Conservation (phyloP, 2,797 vertebrate genomes). For the Hirundo rustica region DNA sequence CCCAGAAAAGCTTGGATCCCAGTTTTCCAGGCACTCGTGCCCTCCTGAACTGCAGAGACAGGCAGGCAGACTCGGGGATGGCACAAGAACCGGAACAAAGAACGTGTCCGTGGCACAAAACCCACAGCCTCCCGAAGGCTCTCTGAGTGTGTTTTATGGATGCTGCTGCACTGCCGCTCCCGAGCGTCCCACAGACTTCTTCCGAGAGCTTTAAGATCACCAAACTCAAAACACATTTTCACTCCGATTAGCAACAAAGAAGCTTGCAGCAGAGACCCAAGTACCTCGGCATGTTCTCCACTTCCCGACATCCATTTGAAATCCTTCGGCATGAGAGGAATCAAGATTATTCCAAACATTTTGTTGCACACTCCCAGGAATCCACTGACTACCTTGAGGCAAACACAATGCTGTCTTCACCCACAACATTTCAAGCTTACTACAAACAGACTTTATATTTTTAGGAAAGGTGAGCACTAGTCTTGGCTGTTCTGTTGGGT, state of each 20-base stretch:
- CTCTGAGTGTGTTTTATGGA: accelerated
- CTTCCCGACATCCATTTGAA: not conserved
- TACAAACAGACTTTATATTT: not conserved
- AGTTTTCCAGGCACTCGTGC: not conserved
- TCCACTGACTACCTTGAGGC: not conserved
- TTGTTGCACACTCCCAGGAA: not conserved
- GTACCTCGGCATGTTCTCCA: accelerated
- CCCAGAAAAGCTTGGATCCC: accelerated
- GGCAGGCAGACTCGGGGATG: not conserved
- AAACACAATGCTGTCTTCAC: not conserved
- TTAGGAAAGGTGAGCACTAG: not conserved
- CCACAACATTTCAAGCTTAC: not conserved
- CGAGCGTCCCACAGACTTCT: not conserved
- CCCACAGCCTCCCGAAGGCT: not conserved
- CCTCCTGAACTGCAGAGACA: not conserved
- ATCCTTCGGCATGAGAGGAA: not conserved
- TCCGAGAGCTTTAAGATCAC: not conserved
- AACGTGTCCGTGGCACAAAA: accelerated
- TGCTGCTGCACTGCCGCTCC: not conserved
- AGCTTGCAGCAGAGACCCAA: not conserved
- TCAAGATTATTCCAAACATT: not conserved
- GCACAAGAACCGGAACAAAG: too few species aligned
- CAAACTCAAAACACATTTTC: not conserved
- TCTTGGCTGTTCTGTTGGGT: not conserved
- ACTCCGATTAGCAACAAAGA: not conserved